phyloP scores from a whole-genome alignment of 2,113 vertebrate species.

The Caranx melampygus region DNA sequence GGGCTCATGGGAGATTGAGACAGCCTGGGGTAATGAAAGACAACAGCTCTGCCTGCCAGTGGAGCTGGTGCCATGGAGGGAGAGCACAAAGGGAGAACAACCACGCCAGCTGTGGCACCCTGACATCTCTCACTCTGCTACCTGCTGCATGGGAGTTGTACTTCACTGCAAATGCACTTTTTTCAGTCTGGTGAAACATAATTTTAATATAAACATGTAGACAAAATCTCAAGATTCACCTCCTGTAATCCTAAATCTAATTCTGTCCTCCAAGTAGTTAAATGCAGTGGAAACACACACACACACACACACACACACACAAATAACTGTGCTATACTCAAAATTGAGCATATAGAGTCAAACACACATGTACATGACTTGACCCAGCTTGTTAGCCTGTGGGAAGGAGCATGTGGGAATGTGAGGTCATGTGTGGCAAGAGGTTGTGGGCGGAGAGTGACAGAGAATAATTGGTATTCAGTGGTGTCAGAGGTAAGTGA shows the following conservation, averaged over 20 bases:
- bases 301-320: not conserved
- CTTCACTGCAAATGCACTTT: slow-evolving; percentile 22
- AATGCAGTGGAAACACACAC: too few relatives aligned
- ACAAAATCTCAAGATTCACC: not conserved
- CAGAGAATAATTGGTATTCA: slow-evolving; percentile 79
- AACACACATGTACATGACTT: slow-evolving; percentile 6
- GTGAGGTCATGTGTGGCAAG: slow-evolving; percentile 39
- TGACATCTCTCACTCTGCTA: slow-evolving; percentile 51
- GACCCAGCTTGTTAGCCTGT: slow-evolving; percentile 47
- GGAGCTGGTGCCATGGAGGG: slow-evolving; percentile 58
- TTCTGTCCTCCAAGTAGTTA: not conserved
- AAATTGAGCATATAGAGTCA: not conserved
- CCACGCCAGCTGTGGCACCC: slow-evolving; percentile 62
- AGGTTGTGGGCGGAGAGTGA: slow-evolving; percentile 41
- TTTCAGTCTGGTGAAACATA: not conserved
- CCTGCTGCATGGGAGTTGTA: slow-evolving; percentile 50
- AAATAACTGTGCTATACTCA: not conserved
- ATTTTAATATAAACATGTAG: not conserved
- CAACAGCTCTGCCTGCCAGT: slow-evolving; percentile 71
- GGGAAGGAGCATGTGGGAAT: slow-evolving; percentile 28
- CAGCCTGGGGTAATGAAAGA: slow-evolving; percentile 75
- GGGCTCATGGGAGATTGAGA: slow-evolving; percentile 65
- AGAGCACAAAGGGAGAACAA: slow-evolving; percentile 47
- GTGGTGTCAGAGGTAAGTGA: slow-evolving; percentile 80
- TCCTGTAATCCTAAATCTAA: not conserved